Conservation (phyloP, 2,113 vertebrate species). For the Aegithalos caudatus region DNA sequence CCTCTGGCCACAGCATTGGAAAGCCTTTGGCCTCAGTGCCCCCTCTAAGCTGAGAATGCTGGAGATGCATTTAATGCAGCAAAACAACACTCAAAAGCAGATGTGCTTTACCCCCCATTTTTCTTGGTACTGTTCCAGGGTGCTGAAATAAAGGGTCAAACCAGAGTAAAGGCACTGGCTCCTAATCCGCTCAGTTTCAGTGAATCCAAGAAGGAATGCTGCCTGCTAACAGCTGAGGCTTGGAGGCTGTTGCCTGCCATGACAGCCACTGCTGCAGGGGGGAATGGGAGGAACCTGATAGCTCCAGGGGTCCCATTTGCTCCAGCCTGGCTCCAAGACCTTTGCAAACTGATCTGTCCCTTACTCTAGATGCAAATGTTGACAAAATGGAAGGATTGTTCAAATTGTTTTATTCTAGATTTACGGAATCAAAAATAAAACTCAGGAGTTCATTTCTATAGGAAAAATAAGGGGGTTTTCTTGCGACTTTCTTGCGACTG, state of each 20-base stretch:
- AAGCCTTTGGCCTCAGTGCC: not conserved
- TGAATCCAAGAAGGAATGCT: not conserved
- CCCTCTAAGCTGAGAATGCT: not conserved
- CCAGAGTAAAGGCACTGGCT: not conserved
- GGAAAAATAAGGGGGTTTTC: not conserved
- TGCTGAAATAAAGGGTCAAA: not conserved
- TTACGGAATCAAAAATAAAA: not conserved
- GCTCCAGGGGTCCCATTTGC: not conserved
- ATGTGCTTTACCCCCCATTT: not conserved
- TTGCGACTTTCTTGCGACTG: not conserved
- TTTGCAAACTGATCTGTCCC: not conserved
- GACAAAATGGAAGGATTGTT: not conserved
- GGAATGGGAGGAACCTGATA: not conserved
- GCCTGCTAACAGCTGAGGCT: not conserved
- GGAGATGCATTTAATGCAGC: not conserved
- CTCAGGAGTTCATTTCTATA: not conserved
- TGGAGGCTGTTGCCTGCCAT: not conserved
- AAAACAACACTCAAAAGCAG: not conserved
- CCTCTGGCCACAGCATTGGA: not conserved
- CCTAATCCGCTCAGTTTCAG: not conserved
- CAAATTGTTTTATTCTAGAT: constrained; percentile 37
- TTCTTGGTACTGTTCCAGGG: not conserved
- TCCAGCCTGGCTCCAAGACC: not conserved
- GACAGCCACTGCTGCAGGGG: not conserved
- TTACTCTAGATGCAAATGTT: not conserved